A percentile compares a stretch with the other conserved stretches of the same genome.
phyloP scores from a whole-genome alignment of 2,888 invertebrate genomes.

The Brachypalpus laphriformis region DNA sequence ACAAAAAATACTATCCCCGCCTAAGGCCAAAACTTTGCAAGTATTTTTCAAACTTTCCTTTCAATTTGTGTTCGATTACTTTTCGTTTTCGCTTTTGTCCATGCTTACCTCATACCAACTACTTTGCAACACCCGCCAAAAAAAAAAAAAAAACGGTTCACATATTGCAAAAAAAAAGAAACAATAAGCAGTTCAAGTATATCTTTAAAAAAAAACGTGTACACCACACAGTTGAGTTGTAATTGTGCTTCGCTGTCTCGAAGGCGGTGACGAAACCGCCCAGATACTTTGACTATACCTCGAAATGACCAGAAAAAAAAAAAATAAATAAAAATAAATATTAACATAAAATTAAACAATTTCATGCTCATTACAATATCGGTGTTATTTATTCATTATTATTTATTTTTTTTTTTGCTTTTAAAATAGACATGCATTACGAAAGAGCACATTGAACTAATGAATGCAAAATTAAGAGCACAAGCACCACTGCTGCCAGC shows the following conservation, averaged over 20 bases:
- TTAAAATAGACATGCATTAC: slow-evolving; percentile 47
- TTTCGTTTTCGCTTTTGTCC: slow-evolving; percentile 28
- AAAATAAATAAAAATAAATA: slow-evolving; percentile 17
- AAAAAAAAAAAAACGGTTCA: slow-evolving; percentile 30
- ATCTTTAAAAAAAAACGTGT: slow-evolving; percentile 19
- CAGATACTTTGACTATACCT: neutral
- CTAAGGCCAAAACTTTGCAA: slow-evolving; percentile 27
- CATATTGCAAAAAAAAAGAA: slow-evolving; percentile 41
- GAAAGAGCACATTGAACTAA: slow-evolving; percentile 68
- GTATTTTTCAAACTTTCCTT: slow-evolving; percentile 54
- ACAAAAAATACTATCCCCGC: slow-evolving; percentile 28
- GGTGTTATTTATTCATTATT: no score
- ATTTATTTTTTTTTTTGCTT: no score
- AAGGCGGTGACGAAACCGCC: slow-evolving; percentile 46
- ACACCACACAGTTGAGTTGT: slow-evolving; percentile 27
- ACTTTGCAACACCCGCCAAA: slow-evolving; percentile 13
- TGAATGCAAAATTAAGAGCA: slow-evolving; percentile 43
- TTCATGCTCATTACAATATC: slow-evolving; percentile 39
- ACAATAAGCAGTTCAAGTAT: slow-evolving; percentile 56
- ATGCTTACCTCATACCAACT: slow-evolving; percentile 30
- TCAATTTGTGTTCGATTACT: slow-evolving; percentile 50
- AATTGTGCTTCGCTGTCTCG: slow-evolving; percentile 20
- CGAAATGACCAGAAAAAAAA: slow-evolving; percentile 20
- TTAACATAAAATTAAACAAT: slow-evolving; percentile 25
- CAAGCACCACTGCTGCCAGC: slow-evolving; percentile 4